Base-by-base conservation (phyloP, 2,888 invertebrate species). In the Napeogenes sylphis region DNA sequence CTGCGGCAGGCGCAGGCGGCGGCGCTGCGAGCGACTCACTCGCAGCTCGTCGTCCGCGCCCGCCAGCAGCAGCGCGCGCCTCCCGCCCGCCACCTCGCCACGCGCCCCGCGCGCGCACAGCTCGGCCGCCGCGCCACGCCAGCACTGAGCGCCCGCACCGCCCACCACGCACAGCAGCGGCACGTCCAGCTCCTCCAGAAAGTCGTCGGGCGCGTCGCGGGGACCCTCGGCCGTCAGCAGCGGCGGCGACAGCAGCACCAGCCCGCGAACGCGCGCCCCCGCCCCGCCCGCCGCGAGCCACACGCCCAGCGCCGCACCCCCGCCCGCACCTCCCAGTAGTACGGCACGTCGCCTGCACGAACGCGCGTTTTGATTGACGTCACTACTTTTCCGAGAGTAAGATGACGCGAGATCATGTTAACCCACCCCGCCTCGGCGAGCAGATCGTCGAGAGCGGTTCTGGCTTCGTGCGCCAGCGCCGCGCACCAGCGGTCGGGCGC, bases 241-340 rank as follows among this genome's bases (percentile, higher is more conserved):
- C 54, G 95, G 94, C 77, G 95, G 94, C 54, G 94, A 94, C 63
- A 94, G 85, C 76, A 94, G 94, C 67, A 95, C 91, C 51, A 94
- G 91, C 14, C 94, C 94, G 45, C 78, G 76, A 75, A 75, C 73
- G 59, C 61, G 47, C 4, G 54, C 42, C 72, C 66, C 65, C 62
- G 70, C 64, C 61, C 67, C 70, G 57, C 70, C 71, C 61, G 67
- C 68, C 66, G 68, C 71, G 71, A 74, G 70, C 70, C 71, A 73
- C 66, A 64, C 70, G 58, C 68, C 69, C 69, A 77, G 67, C 55
- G 75, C 69, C 35, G 77, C 80, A 63, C 80, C 80, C 68, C 75
- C 79, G 66, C 78, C 79, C 65, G 68, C 75, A 21, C 82, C 82
- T 66, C 80, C 75, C 72, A 75, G 71, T 67, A 77, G 64, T 73